Evolutionary conservation across 2,113 vertebrate species (phyloP).

Genomic region (Salvelinus namaycush): DNA sequence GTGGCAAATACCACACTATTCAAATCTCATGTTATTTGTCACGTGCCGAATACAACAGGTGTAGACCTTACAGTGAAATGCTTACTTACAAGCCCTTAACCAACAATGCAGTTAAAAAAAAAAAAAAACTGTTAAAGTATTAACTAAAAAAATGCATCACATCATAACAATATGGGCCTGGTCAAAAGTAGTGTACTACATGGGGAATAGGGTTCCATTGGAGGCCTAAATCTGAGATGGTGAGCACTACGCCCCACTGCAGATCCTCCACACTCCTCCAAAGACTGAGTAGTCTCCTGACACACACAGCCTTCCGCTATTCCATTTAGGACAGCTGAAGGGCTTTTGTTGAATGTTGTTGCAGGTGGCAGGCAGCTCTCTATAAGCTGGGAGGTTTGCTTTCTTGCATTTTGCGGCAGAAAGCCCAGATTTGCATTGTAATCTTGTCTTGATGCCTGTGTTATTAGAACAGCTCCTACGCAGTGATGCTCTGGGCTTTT

Average conservation of each 20-base stretch:
- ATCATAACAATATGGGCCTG: too few relatives aligned
- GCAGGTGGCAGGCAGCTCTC: slow-evolving; percentile 1
- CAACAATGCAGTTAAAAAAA: too few relatives aligned
- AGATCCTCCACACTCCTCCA: background rate
- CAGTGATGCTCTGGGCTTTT: background rate
- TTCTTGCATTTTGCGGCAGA: slow-evolving; percentile 4
- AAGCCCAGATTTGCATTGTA: slow-evolving; percentile 7
- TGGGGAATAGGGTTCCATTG: too few relatives aligned
- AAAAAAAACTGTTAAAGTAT: too few relatives aligned
- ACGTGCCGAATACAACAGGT: too few relatives aligned
- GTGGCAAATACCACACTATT: too few relatives aligned
- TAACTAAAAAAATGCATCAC: too few relatives aligned
- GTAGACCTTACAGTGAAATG: too few relatives aligned
- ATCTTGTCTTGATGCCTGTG: slow-evolving; percentile 11
- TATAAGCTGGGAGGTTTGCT: background rate
- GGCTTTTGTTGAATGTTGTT: background rate
- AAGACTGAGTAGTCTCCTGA: background rate
- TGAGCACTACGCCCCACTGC: background rate
- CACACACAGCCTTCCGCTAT: background rate
- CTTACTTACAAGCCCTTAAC: too few relatives aligned
- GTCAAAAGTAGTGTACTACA: too few relatives aligned
- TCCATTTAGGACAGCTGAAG: background rate
- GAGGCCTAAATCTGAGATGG: too few relatives aligned
- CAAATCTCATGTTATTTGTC: too few relatives aligned
- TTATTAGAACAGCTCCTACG: slow-evolving; percentile 10